Evolutionary conservation across 1,140 invertebrate species (phyloP), one percentile per base, ranked within the genome.

Genomic region (Conus betulinus): DNA sequence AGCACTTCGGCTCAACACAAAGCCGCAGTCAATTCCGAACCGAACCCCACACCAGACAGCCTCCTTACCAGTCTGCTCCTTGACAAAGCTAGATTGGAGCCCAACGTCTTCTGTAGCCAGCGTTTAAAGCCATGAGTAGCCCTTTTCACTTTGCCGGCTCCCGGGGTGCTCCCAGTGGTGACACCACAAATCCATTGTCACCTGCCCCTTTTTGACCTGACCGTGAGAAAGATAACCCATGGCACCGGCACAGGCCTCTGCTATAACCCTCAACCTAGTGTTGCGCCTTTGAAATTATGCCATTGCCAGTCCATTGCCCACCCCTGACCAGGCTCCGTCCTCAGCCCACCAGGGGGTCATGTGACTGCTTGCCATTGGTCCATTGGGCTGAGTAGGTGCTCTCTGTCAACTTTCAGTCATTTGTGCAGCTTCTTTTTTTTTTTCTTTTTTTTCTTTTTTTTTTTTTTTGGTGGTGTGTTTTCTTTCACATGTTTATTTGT

Each of bases 91-190:
- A n/a, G n/a, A 89, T 39, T 67, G 60, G 87, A 57, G 87, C 87
- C 85, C 76, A 39, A 82, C 87, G 87, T 60, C 52, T 88, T 55
- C 67, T 71, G 87, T 85, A 85, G 87, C 88, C 87, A 88, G 87
- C 79, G 84, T 60, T 79, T 91, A 82, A 85, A 89, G 85, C 88
- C 87, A 87, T 84, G 74, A 84, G 63, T 88, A 81, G 88, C 78
- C 67, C 63, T 71, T 53, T 63, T 63, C 60, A 27, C 74, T 27
- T 51, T 76, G 85, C 71, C 85, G 51, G 71, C 71, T 20, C 63
- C 60, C 25, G 6, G 84, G 84, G 57, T 60, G 8, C 25, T 63
- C 63, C 84, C 53, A 76, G 63, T 25, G n/a, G 63, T 76, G 84
- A 27, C 71, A 39, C n/a, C 84, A 20, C 39, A 67, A 74, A 51